A percentile compares a stretch with the other conserved stretches of the same genome.
phyloP scores from a whole-genome alignment of 2,888 invertebrate genomes.

The Deroplatys truncata region DNA sequence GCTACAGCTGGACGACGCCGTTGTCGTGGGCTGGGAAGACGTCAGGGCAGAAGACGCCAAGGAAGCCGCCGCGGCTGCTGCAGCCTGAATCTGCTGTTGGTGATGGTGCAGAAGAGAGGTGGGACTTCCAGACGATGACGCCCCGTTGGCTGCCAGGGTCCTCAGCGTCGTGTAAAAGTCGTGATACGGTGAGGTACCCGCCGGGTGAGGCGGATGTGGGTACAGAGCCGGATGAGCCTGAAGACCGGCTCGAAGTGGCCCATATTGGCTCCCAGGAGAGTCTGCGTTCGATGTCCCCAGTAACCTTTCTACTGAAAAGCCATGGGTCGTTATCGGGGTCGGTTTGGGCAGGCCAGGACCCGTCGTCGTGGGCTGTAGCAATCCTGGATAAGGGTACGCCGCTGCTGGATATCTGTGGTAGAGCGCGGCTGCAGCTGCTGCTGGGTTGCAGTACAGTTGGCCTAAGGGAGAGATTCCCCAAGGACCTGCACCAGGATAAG shows the following conservation, averaged over 20 bases:
- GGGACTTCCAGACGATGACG: background rate
- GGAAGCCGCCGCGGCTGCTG: slow-evolving; percentile 43
- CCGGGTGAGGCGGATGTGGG: slow-evolving; percentile 48
- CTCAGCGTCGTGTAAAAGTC: slow-evolving; percentile 50
- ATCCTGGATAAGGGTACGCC: slow-evolving; percentile 33
- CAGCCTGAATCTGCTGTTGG: slow-evolving; percentile 44
- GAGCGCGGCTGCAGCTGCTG: slow-evolving; percentile 17
- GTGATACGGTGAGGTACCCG: slow-evolving; percentile 39
- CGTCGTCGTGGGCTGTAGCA: slow-evolving; percentile 30
- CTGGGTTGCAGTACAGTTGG: slow-evolving; percentile 34
- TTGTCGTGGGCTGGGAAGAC: slow-evolving; percentile 33
- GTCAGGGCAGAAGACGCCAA: slow-evolving; percentile 17
- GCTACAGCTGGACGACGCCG: slow-evolving; percentile 47
- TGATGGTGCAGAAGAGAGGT: slow-evolving; percentile 43
- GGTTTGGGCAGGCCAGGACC: slow-evolving; percentile 41
- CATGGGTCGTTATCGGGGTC: slow-evolving; percentile 43
- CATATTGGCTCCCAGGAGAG: slow-evolving; percentile 32
- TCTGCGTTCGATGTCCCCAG: slow-evolving; percentile 34
- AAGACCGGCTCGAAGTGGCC: slow-evolving; percentile 26
- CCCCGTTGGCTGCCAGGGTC: slow-evolving; percentile 41
- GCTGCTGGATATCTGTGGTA: slow-evolving; percentile 37
- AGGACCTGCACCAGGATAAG: slow-evolving; percentile 43
- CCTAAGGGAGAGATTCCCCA: slow-evolving; percentile 31
- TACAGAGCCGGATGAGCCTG: slow-evolving; percentile 51
- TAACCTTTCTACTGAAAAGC: slow-evolving; percentile 49